Evolutionary conservation across 2,113 vertebrate species (phyloP), one percentile per base, ranked within the genome.

Genomic region (Crotalus horridus): DNA sequence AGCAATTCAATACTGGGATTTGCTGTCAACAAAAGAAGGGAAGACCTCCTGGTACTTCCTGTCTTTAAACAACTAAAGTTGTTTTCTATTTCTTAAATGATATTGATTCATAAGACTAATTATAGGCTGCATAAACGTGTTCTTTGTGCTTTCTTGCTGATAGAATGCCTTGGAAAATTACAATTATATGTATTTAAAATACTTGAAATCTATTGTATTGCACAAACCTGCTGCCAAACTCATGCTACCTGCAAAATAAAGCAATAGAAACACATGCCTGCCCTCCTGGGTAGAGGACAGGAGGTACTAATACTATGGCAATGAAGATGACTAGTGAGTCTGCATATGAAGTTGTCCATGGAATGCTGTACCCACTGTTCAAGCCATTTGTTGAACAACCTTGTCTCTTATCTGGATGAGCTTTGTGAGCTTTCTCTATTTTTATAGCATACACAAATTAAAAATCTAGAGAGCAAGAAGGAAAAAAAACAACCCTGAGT

Each of bases 41-140:
- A 92, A 95, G 96, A 95, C 96, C 97, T 95, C 97, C 96, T 96
- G 96, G 96, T 95, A 95, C 56, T 95, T 97, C 94, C 95, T 96
- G 96, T 97, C 97, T 97, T 98, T 97, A 97, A 97, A 96, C 96
- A 96, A 91, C 93, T 94, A 2, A 95, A 96, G 94, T 96, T 97
- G 96, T 95, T 97, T 97, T 96, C 93, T 97, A 89, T 96, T 97
- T 96, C 96, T 94, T 95, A 97, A 97, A 96, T 94, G 90, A 55
- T 94, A 98, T 96, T 96, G 98, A 98, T 97, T 97, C 92, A 88
- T 0, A 0, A 95, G 92, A 93, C 95, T 97, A 98, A 97, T 97
- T 95, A 97, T 53, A 97, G 97, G 69, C 96, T 97, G 33, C 24
- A 87, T 94, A 97, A 96, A 96, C 95, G 96, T 96, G 92, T 61